phyloP scores from a whole-genome alignment of 2,113 vertebrate species.

The Penelope pileata region DNA sequence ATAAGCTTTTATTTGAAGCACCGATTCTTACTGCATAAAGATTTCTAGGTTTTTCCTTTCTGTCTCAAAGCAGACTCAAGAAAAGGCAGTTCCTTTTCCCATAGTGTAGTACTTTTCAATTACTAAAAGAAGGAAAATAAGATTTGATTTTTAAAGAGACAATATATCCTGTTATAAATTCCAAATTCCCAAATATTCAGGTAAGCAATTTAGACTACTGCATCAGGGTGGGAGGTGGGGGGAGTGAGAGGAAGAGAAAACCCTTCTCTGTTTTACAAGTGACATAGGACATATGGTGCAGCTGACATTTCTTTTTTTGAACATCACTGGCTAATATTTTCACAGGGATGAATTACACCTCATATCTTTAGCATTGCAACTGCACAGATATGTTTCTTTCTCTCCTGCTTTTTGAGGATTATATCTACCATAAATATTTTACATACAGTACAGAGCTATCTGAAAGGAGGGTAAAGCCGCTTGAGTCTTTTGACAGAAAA shows the following conservation, averaged over 20 bases:
- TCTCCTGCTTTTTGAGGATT: background rate
- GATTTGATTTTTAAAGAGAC: background rate
- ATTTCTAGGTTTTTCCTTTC: background rate
- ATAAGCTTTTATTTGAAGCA: background rate
- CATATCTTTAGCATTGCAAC: background rate
- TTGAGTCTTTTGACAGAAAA: background rate
- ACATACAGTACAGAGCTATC: background rate
- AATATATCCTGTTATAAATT: background rate
- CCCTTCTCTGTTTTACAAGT: background rate
- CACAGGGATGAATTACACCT: constrained; percentile 20
- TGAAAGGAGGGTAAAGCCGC: background rate
- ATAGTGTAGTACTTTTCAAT: background rate
- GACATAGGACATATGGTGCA: background rate
- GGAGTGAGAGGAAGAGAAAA: background rate
- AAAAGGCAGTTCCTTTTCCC: background rate
- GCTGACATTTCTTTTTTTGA: constrained; percentile 29
- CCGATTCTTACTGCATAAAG: background rate
- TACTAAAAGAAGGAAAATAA: background rate
- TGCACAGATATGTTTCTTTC: background rate
- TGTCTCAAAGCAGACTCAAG: background rate
- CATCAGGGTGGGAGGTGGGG: background rate
- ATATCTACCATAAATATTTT: constrained; percentile 23
- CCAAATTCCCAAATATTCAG: too few species aligned
- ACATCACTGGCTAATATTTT: constrained; percentile 20
- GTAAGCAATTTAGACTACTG: background rate